Percentiles rank a stretch among this genome's conserved stretches.
Evolutionary conservation across 2,113 vertebrate genomes (phyloP).

Genomic region (Plestiodon gilberti): DNA sequence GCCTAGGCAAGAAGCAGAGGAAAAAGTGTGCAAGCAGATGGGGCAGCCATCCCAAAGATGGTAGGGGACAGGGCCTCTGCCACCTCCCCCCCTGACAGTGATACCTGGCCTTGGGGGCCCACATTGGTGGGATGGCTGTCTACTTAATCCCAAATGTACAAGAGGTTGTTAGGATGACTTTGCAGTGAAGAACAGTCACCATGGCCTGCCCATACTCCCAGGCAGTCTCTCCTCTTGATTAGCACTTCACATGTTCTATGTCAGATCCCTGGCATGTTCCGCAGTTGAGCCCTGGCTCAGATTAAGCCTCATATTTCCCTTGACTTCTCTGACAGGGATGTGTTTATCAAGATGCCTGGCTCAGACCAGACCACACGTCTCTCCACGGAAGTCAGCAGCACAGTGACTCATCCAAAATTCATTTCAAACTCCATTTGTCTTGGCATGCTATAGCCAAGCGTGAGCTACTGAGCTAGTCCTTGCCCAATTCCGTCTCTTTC

Average conservation of each 20-base stretch:
- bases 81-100: no score
- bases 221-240: background rate
- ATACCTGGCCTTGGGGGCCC: no score
- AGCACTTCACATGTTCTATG: background rate
- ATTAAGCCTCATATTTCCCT: background rate
- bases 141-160: background rate
- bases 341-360: background rate
- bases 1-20: no score
- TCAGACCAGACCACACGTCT: no score
- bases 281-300: background rate
- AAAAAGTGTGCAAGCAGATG: no score
- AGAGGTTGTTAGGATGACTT: background rate
- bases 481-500: background rate
- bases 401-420: background rate
- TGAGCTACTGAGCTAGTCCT: background rate
- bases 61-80: no score
- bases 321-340: background rate
- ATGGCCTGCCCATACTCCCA: background rate
- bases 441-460: background rate
- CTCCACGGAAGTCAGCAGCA: background rate
- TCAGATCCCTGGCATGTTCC: background rate
- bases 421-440: background rate
- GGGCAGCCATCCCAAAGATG: no score
- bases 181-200: background rate
- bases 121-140: no score